Evolutionary conservation across 2,888 invertebrate genomes (phyloP), one percentile per base, ranked within the genome.

Genomic region (Stenolophus ochropezus): DNA sequence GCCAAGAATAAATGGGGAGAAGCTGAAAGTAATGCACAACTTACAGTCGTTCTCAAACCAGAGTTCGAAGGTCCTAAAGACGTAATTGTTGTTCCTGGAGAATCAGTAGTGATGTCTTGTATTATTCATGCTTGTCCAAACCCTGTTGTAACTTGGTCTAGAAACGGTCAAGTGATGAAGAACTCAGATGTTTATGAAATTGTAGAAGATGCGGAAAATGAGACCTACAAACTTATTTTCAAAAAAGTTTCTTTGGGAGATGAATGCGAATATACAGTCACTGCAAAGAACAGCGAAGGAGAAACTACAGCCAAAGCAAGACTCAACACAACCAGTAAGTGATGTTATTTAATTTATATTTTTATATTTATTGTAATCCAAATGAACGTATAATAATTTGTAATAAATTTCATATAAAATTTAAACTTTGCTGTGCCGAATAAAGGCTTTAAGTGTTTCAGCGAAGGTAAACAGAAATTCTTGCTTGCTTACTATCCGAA

Each of bases 91-190:
- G 92, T 94, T 82, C 96, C 96, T 0, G 96, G 94, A 78, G 95
- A 96, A 85, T 92, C 94, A 25, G 94, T 95, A 21, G 93, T 93
- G 83, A 94, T 98, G 87, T 93, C 95, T 85, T 96, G 95, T 42
- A 92, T 94, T 53, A 93, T 98, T 1, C 94, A 94, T 85, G 97
- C 98, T 21, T 97, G 97, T 89, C 99, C 99, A 0, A 93, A 94
- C 83, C 97, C 98, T 1, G 94, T 94, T 84, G 93, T 99, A 0
- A 93, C 94, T 85, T 98, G 98, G 97, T 91, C 86, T 82, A 94
- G 93, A 87, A 93, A 94, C 84, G 94, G 92, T 11, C 90, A 92
- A 82, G 91, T 91, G 21, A 90, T 95, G 81, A 90, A 92, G 84
- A 91, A 92, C 0, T 91, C 91, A 6, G 91, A 91, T 0, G 91